These are phyloP conservation scores for Bothrops jararaca DNA, from an alignment of 2,113 vertebrate species.

Conservation along the genomic window DNA sequence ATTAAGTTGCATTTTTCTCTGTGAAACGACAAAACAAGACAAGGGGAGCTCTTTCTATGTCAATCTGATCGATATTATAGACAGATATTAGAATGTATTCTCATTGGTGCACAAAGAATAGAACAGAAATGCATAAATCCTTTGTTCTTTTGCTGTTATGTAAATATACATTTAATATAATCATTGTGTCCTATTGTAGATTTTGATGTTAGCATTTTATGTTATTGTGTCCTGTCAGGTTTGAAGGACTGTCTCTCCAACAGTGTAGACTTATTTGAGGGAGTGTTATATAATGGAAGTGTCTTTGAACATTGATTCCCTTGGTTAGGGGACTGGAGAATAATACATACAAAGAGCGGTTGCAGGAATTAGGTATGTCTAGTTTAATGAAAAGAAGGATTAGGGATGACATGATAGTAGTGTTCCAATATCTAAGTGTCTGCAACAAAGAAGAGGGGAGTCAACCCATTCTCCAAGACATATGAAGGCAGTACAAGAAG, in stretches of 20 bases:
- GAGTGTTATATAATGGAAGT: background rate
- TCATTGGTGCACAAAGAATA: background rate
- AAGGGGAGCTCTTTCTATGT: background rate
- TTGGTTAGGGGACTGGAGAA: background rate
- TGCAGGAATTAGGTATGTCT: background rate
- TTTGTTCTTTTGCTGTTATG: background rate
- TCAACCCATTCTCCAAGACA: background rate
- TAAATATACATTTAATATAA: background rate
- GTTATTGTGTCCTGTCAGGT: background rate
- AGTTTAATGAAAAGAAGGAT: background rate
- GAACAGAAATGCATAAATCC: background rate
- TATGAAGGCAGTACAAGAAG: background rate
- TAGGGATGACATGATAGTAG: background rate
- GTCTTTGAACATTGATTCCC: background rate
- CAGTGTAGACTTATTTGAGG: background rate
- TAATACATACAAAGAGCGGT: background rate
- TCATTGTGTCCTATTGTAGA: background rate
- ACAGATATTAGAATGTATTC: background rate
- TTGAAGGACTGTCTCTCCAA: background rate
- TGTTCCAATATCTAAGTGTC: background rate
- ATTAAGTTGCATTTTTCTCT: background rate
- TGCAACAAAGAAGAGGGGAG: background rate
- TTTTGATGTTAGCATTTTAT: background rate
- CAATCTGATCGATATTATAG: background rate
- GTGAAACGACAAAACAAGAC: background rate